Evolutionary conservation across 23 tunicate genomes (phyloP), one percentile per base, ranked within the genome.

Genomic region (Aplidium turbinatum): DNA sequence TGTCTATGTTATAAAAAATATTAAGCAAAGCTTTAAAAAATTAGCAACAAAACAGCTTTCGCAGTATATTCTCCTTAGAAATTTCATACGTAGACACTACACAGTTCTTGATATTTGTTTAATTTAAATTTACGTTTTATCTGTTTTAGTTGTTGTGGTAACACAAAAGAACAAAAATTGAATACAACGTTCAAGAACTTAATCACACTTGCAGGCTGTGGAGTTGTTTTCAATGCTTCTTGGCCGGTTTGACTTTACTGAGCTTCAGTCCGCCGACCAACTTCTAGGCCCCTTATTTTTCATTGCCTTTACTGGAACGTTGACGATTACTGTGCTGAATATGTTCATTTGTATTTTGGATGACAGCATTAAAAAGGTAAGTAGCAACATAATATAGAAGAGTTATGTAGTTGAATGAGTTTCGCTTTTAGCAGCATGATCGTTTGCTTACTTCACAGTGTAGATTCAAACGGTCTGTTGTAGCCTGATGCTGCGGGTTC

Each of bases 341-440:
- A 88, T 88, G 96, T 88, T 88, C 56, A 79, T 81, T 35, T 83
- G 70, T 1, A 81, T 88, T 30, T 57, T 88, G 64, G 96, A 88
- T 60, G 96, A 88, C 21, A 76, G 87, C 47, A 88, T 88, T 39
- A 88, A 88, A 69, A 82, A 34, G 79, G 96, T 88, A 16, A 24
- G 78, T 3, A 3, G n/a, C n/a, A n/a, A n/a, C n/a, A n/a, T n/a
- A n/a, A n/a, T n/a, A n/a, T n/a, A n/a, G n/a, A n/a, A n/a, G n/a
- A n/a, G n/a, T n/a, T n/a, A n/a, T n/a, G n/a, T n/a, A n/a, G n/a
- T n/a, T n/a, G n/a, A n/a, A n/a, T n/a, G n/a, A n/a, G n/a, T n/a
- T n/a, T n/a, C n/a, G n/a, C n/a, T n/a, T n/a, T n/a, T n/a, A n/a
- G n/a, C n/a, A n/a, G n/a, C n/a, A n/a, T n/a, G n/a, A n/a, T n/a